phyloP scores from a whole-genome alignment of 2,113 vertebrate species.

The Percopsis transmontana region DNA sequence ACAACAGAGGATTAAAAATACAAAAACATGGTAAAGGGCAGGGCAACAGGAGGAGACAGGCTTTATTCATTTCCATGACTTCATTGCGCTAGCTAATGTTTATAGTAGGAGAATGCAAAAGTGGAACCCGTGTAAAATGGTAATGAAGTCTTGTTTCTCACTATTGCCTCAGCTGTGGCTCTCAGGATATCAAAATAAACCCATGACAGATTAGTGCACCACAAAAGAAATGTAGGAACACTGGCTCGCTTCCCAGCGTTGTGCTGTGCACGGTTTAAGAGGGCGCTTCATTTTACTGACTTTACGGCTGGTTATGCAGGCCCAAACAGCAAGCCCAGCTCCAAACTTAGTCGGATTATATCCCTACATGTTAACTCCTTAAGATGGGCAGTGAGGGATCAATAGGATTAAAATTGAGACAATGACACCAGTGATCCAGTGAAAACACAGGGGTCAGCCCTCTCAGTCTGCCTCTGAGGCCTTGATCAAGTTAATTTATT shows the following conservation, averaged over 20 bases:
- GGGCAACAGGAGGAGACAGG: conserved; percentile 28
- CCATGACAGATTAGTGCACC: neutral
- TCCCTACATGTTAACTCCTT: neutral
- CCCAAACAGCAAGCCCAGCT: neutral
- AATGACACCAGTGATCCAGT: conserved; percentile 6
- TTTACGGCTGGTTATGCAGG: neutral
- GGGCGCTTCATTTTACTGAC: neutral
- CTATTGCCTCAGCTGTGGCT: conserved; percentile 43
- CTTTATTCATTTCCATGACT: conserved; percentile 66
- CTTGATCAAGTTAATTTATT: conserved; percentile 35
- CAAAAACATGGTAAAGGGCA: neutral
- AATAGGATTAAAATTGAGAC: conserved; percentile 9
- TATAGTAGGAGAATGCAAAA: conserved; percentile 61
- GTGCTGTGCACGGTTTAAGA: too few relatives aligned
- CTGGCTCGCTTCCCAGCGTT: neutral
- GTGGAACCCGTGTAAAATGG: conserved; percentile 63
- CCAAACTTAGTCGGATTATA: neutral
- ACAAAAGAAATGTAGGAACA: neutral
- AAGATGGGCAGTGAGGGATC: conserved; percentile 2
- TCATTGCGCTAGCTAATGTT: conserved; percentile 41
- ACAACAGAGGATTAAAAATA: conserved; percentile 12
- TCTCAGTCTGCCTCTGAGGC: conserved; percentile 18
- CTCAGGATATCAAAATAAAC: neutral
- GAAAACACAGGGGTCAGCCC: conserved; percentile 16
- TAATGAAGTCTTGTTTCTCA: conserved; percentile 63